phyloP scores from a whole-genome alignment of 2,888 invertebrate genomes.

The Rhamphomyia laevipes region DNA sequence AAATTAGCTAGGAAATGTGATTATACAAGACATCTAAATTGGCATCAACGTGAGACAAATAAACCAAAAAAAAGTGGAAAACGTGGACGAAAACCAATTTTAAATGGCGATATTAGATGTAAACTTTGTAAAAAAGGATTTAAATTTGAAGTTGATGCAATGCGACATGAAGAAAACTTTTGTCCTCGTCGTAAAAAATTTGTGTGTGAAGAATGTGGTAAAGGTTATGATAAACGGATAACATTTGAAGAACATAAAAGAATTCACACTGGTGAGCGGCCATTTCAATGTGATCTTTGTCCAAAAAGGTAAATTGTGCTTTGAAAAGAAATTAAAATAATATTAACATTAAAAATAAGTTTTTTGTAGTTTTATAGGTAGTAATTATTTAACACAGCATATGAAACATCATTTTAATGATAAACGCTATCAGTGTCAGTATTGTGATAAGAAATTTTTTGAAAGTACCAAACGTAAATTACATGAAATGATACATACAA shows the following conservation, averaged over 20 bases:
- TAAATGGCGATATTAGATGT: not conserved
- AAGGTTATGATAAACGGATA: not conserved
- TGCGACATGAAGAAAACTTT: not conserved
- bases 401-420: not conserved
- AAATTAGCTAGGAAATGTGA: not conserved
- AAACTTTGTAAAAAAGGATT: not conserved
- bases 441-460: not conserved
- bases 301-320: not conserved
- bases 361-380: not conserved
- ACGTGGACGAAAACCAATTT: not conserved
- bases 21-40: not conserved
- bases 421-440: not conserved
- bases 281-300: not conserved
- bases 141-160: not conserved
- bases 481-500: not conserved
- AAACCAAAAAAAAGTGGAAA: not conserved
- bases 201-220: not conserved
- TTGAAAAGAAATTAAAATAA: no score
- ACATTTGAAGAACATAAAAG: not conserved
- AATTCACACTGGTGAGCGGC: not conserved
- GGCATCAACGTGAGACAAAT: no score
- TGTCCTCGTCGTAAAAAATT: not conserved
- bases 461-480: not conserved
- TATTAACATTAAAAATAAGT: no score
- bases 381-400: not conserved